These are phyloP conservation scores for Ctenosaura bakeri DNA, from an alignment of 2,797 vertebrate genomes.

Conservation along the genomic window DNA sequence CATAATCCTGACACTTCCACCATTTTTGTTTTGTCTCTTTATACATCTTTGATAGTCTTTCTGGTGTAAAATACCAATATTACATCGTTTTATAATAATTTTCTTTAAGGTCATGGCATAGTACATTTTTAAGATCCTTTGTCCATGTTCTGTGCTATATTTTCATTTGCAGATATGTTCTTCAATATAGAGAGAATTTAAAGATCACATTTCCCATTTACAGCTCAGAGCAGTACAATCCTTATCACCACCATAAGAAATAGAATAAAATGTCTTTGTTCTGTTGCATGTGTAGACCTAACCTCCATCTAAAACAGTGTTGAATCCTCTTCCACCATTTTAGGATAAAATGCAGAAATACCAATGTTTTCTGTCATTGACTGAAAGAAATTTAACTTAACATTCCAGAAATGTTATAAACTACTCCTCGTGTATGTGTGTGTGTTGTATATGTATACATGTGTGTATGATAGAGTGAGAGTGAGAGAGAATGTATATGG, in stretches of 20 bases:
- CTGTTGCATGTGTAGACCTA: background rate
- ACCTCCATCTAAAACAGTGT: background rate
- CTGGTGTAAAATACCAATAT: too few species aligned
- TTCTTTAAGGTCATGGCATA: too few species aligned
- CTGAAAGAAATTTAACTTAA: background rate
- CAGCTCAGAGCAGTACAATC: background rate
- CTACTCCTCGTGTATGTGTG: too few species aligned
- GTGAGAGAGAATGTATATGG: too few species aligned
- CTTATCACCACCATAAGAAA: background rate
- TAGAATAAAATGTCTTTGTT: background rate
- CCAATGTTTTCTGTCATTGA: background rate
- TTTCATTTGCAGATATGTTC: background rate
- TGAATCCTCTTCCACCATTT: background rate
- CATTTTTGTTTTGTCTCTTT: too few species aligned
- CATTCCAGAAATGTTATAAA: too few species aligned
- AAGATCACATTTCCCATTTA: background rate
- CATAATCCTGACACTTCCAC: too few species aligned
- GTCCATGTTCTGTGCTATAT: background rate
- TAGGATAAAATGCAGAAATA: background rate
- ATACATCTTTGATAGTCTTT: too few species aligned
- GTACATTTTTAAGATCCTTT: too few species aligned
- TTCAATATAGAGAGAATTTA: background rate
- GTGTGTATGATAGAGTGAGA: too few species aligned
- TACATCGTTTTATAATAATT: too few species aligned
- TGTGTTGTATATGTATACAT: too few species aligned